Evolutionary conservation across 2,797 vertebrate species (phyloP).

Genomic region (Loriculus beryllinus): DNA sequence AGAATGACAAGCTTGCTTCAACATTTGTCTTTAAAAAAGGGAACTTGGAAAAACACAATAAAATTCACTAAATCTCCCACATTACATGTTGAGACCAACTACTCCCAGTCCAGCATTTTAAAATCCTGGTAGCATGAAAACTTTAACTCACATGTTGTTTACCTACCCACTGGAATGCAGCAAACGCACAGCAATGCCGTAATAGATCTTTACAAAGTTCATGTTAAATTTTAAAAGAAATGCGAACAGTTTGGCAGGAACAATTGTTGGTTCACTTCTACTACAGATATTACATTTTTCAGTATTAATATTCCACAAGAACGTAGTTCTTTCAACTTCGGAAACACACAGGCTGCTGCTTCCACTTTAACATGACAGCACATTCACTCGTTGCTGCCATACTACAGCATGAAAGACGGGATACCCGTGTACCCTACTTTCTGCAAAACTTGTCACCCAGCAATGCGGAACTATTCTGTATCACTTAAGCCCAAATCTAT

Average conservation of each 20-base stretch:
- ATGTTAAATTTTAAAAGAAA: background rate
- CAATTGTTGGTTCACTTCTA: background rate
- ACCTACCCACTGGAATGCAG: background rate
- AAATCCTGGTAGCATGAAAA: background rate
- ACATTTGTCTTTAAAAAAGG: background rate
- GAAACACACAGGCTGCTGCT: background rate
- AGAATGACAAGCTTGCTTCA: background rate
- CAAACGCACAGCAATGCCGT: fast-evolving
- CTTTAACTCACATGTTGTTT: background rate
- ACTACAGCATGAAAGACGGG: background rate
- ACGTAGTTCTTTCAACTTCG: background rate
- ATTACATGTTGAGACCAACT: background rate
- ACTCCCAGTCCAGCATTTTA: background rate
- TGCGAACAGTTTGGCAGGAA: background rate
- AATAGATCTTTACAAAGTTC: background rate
- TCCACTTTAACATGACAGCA: background rate
- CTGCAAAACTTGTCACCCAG: background rate
- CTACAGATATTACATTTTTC: background rate
- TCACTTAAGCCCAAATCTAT: background rate
- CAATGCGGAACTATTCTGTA: background rate
- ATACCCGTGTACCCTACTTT: fast-evolving
- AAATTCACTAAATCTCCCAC: background rate
- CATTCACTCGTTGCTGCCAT: background rate
- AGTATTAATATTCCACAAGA: background rate
- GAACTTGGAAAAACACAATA: background rate